Evolutionary conservation across 2,888 invertebrate species (phyloP).

Genomic region (Hofmannophila pseudospretella): DNA sequence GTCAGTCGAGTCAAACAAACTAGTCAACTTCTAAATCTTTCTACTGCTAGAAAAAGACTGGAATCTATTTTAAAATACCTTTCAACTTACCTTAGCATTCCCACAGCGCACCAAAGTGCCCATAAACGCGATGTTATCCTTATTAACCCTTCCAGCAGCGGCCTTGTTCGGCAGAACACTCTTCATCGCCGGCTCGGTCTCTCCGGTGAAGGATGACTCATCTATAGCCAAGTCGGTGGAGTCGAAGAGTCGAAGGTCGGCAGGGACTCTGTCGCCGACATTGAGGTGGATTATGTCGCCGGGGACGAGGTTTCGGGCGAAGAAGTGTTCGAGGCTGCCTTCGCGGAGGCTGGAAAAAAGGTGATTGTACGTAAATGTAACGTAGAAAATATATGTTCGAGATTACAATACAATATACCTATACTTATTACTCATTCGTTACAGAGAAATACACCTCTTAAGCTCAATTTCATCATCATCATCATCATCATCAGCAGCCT

Average conservation of each 20-base stretch:
- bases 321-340: constrained; percentile 90
- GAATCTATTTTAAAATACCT: too few relatives aligned
- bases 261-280: constrained; percentile 97
- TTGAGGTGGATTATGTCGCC: constrained; percentile 96
- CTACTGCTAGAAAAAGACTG: too few relatives aligned
- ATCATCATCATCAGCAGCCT: too few relatives aligned
- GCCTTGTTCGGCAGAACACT: constrained; percentile 81
- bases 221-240: constrained; percentile 95
- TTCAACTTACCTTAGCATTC: constrained; percentile 92
- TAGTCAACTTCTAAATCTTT: too few relatives aligned
- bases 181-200: constrained; percentile 95
- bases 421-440: too few relatives aligned
- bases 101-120: constrained; percentile 98
- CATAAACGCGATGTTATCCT: constrained; percentile 97
- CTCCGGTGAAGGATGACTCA: constrained; percentile 99
- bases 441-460: too few relatives aligned
- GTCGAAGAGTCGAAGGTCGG: constrained; percentile 96
- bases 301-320: constrained; percentile 97
- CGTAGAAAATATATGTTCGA: too few relatives aligned
- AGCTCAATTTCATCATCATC: too few relatives aligned
- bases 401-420: too few relatives aligned
- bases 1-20: too few relatives aligned
- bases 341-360: constrained; percentile 86
- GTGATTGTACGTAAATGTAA: too few relatives aligned
- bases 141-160: constrained; percentile 82